These are phyloP conservation scores for Thelaira solivaga DNA, from an alignment of 2,888 invertebrate species.

Conservation along the genomic window DNA sequence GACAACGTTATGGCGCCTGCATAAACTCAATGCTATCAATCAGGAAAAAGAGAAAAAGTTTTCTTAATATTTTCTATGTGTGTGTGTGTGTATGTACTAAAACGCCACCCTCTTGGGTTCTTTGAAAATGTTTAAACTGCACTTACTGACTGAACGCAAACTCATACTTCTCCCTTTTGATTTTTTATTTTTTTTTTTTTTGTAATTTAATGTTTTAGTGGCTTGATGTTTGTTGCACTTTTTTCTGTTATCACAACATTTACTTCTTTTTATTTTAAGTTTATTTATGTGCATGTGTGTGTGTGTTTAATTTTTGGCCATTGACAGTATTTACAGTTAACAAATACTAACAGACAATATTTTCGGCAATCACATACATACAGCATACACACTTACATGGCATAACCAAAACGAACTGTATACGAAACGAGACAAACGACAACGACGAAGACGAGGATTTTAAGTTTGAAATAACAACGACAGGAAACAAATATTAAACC, in stretches of 20 bases:
- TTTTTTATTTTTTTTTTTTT: background rate
- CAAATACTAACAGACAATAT: constrained; percentile 53
- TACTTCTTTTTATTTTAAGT: background rate
- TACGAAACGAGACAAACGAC: constrained; percentile 54
- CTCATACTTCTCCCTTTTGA: constrained; percentile 18
- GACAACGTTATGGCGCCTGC: constrained; percentile 37
- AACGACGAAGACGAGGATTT: constrained; percentile 58
- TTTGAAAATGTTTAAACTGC: background rate
- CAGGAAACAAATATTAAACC: constrained; percentile 38
- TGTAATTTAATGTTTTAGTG: constrained; percentile 22
- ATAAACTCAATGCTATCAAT: background rate
- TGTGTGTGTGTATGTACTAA: background rate
- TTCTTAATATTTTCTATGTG: no score
- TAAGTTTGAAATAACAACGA: constrained; percentile 48
- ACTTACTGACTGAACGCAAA: background rate
- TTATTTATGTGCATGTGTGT: background rate
- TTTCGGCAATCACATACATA: constrained; percentile 27
- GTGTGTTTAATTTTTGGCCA: constrained; percentile 51
- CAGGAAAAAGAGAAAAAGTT: background rate
- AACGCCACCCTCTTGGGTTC: constrained; percentile 19
- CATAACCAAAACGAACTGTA: constrained; percentile 40
- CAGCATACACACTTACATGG: background rate
- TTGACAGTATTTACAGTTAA: constrained; percentile 60
- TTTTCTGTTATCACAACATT: constrained; percentile 40
- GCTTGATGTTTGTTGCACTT: constrained; percentile 37